Percentiles rank a stretch among this genome's conserved stretches.
These are phyloP conservation scores for Petrocephalus microphthalmus DNA, from an alignment of 2,113 vertebrate genomes.

Conservation along the genomic window DNA sequence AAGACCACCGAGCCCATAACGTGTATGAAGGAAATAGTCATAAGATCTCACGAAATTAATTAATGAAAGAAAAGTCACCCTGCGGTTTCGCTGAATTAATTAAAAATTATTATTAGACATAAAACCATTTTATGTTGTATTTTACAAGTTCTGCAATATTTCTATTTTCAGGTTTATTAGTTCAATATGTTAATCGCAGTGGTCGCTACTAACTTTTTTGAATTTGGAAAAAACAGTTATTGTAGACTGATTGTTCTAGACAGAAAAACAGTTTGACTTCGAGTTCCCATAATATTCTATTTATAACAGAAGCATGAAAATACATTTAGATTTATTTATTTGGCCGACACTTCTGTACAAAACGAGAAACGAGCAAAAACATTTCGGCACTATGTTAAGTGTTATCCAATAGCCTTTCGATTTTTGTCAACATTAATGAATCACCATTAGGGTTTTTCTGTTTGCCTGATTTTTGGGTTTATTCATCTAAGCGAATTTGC, in stretches of 20 bases:
- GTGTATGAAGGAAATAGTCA: neutral
- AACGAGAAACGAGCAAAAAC: neutral
- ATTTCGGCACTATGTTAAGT: neutral
- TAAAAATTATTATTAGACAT: conserved; percentile 2
- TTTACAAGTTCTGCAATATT: neutral
- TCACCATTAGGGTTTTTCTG: neutral
- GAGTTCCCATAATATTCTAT: neutral
- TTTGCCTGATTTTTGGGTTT: neutral
- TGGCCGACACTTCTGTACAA: neutral
- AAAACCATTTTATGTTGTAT: conserved; percentile 4
- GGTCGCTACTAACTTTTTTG: neutral
- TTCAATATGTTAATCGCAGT: neutral
- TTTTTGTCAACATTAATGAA: neutral
- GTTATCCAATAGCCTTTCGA: neutral
- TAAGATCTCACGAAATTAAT: neutral
- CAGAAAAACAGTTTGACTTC: neutral
- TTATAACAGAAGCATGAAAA: neutral
- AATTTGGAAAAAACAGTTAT: conserved; percentile 4
- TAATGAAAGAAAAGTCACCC: neutral
- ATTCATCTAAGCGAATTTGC: neutral
- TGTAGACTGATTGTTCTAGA: conserved; percentile 3
- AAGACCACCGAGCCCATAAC: neutral
- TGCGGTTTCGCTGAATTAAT: neutral
- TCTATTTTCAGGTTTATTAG: neutral
- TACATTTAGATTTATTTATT: neutral